A percentile compares a stretch with the other conserved stretches of the same genome.
phyloP scores from a whole-genome alignment of 2,888 invertebrate species.

The Acanthacorydalis orientalis region DNA sequence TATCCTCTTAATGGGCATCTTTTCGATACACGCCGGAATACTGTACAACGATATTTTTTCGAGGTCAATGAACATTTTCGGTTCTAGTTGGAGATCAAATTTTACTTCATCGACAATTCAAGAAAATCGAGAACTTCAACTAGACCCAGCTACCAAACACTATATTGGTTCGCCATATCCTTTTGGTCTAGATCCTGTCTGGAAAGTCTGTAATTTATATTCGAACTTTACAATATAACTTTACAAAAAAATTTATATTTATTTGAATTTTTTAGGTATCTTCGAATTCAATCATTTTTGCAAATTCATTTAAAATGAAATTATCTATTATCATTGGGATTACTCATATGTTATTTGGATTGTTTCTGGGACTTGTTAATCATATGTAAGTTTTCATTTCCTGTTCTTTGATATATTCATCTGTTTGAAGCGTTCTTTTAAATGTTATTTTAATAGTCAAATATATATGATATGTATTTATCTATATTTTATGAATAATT shows the following conservation, averaged over 20 bases:
- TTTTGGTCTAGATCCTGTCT: constrained; percentile 54
- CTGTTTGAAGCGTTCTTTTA: too few species aligned
- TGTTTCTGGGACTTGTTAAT: constrained; percentile 44
- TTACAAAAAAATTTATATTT: neutral
- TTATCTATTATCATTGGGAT: constrained; percentile 56
- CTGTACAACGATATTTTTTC: constrained; percentile 61
- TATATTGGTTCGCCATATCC: constrained; percentile 39
- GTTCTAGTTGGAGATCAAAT: constrained; percentile 39
- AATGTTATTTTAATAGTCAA: too few species aligned
- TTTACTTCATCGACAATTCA: constrained; percentile 13
- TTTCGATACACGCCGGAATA: constrained; percentile 56
- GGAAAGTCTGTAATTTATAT: constrained; percentile 32
- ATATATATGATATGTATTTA: too few species aligned
- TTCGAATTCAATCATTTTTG: constrained; percentile 49
- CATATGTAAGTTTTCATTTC: constrained; percentile 14
- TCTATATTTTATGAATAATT: too few species aligned
- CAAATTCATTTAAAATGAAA: constrained; percentile 62
- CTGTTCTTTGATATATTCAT: neutral
- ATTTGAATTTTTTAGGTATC: constrained; percentile 27
- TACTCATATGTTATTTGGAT: constrained; percentile 56
- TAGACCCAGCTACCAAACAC: constrained; percentile 27
- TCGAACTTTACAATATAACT: too few species aligned
- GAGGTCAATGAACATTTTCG: constrained; percentile 51
- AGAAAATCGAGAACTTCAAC: constrained; percentile 16
- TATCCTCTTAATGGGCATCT: constrained; percentile 54